These are phyloP conservation scores for Stenodera caucasica DNA, from an alignment of 2,888 invertebrate genomes.

Conservation along the genomic window DNA sequence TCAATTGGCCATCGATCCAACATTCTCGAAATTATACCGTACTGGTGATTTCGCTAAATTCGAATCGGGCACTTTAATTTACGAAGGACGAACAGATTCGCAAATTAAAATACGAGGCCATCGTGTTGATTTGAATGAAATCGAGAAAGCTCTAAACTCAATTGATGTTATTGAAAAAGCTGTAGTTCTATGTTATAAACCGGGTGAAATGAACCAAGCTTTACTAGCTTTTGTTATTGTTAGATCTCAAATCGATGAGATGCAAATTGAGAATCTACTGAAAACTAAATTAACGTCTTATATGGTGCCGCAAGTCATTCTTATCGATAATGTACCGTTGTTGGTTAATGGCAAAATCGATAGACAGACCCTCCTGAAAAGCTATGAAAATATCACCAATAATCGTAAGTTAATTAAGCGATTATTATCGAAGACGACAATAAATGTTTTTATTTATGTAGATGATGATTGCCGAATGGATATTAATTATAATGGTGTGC, in stretches of 20 bases:
- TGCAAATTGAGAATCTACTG: slow-evolving; percentile 67
- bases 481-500: slow-evolving; percentile 68
- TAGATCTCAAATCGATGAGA: slow-evolving; percentile 55
- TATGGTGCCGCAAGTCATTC: slow-evolving; percentile 78
- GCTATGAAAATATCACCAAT: slow-evolving; percentile 73
- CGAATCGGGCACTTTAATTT: slow-evolving; percentile 66
- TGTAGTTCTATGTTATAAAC: slow-evolving; percentile 77
- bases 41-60: slow-evolving; percentile 84
- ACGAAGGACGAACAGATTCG: slow-evolving; percentile 82
- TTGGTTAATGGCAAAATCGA: slow-evolving; percentile 88
- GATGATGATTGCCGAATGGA: slow-evolving; percentile 63
- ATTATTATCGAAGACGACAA: no score
- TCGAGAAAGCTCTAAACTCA: slow-evolving; percentile 71
- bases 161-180: slow-evolving; percentile 72
- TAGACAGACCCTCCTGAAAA: slow-evolving; percentile 73
- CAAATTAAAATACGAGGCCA: slow-evolving; percentile 85
- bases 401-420: slow-evolving; percentile 58
- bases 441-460: slow-evolving; percentile 4
- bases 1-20: slow-evolving; percentile 68
- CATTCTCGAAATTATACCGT: slow-evolving; percentile 72
- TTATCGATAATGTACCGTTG: slow-evolving; percentile 74
- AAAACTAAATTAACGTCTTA: slow-evolving; percentile 70
- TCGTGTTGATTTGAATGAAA: slow-evolving; percentile 81
- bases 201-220: slow-evolving; percentile 72
- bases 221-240: slow-evolving; percentile 68